Percentiles rank a stretch among this genome's conserved stretches.
phyloP scores from a whole-genome alignment of 2,113 vertebrate genomes.

The Chelonoidis abingdonii region DNA sequence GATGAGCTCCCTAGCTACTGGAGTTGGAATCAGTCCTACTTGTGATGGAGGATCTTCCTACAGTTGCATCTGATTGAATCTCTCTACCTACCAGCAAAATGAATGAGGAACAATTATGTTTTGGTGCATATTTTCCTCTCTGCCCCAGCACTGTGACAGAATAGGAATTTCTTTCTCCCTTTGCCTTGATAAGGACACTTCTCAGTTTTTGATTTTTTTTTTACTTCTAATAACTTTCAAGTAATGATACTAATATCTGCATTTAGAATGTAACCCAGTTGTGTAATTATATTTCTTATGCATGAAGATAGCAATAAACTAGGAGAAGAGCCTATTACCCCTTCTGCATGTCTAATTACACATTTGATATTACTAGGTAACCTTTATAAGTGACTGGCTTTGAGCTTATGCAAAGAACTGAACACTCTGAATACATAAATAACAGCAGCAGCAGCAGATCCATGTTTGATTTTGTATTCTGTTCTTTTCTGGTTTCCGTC shows the following conservation, averaged over 20 bases:
- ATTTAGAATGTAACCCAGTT: slow-evolving; percentile 60
- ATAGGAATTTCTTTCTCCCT: not conserved
- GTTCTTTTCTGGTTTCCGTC: slow-evolving; percentile 62
- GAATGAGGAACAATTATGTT: not conserved
- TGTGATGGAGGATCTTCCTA: not conserved
- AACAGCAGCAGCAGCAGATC: slow-evolving; percentile 47
- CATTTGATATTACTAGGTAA: slow-evolving; percentile 42
- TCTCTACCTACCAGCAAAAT: not conserved
- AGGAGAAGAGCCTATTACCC: slow-evolving; percentile 66
- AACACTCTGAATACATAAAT: slow-evolving; percentile 64
- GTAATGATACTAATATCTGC: slow-evolving; percentile 38
- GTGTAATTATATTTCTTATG: slow-evolving; percentile 65
- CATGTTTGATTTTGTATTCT: slow-evolving; percentile 62
- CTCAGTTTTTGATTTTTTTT: not conserved
- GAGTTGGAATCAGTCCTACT: not conserved
- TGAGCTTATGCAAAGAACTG: slow-evolving; percentile 53
- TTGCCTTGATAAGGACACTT: not conserved
- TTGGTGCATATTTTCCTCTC: not conserved
- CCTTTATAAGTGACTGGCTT: slow-evolving; percentile 62
- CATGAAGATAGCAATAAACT: slow-evolving; percentile 61
- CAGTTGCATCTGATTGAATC: not conserved
- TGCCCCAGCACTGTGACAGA: not conserved
- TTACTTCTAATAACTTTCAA: not conserved
- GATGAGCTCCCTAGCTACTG: not conserved
- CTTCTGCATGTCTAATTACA: slow-evolving; percentile 70